A percentile compares a stretch with the other conserved stretches of the same genome.
Conservation (phyloP, 2,113 vertebrate species). For the Chamaetylas fuelleborni region DNA sequence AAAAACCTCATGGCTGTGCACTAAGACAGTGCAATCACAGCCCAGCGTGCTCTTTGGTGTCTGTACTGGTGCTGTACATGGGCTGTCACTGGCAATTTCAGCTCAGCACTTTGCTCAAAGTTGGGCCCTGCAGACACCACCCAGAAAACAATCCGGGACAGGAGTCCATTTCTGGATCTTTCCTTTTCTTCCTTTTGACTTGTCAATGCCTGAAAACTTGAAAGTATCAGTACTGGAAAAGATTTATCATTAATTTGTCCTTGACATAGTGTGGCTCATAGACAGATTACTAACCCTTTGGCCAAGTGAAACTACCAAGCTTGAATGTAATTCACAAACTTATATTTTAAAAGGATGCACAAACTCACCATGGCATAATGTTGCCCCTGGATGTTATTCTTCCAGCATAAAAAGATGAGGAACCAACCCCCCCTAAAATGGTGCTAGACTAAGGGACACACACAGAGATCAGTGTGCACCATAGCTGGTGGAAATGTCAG, state of each 20-base stretch:
- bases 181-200: neutral
- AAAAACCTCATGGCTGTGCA: neutral
- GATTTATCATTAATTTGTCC: neutral
- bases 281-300: neutral
- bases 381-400: neutral
- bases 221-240: neutral
- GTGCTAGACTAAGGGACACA: neutral
- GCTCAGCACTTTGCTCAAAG: neutral
- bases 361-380: neutral
- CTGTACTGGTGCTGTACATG: neutral
- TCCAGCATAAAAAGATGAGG: neutral
- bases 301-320: neutral
- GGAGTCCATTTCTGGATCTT: neutral
- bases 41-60: neutral
- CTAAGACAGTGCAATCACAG: neutral
- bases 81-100: neutral
- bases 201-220: neutral
- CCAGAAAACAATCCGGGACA: neutral
- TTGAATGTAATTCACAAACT: neutral
- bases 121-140: neutral
- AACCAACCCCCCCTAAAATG: rapidly evolving
- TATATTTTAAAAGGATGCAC: neutral
- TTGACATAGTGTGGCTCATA: neutral
- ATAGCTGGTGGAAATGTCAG: neutral
- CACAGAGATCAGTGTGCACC: neutral